Conservation (phyloP, 2,113 vertebrate species). For the Stercorarius parasiticus region DNA sequence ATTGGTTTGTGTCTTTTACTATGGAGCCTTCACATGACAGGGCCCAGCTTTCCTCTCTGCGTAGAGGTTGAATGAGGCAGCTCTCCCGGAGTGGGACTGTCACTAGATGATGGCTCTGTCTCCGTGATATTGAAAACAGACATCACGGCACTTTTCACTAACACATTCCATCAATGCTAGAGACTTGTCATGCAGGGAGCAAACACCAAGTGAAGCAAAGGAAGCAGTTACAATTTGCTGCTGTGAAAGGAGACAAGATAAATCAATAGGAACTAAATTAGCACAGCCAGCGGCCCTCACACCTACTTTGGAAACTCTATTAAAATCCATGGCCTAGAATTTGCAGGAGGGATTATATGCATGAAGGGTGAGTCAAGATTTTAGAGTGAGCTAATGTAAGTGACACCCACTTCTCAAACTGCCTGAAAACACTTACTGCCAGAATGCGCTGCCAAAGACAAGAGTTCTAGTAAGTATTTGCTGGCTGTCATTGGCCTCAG, state of each 20-base stretch:
- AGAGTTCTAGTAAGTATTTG: conserved; percentile 34
- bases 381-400: conserved; percentile 49
- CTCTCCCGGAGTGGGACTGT: neutral
- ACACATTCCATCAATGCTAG: conserved; percentile 47
- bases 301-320: conserved; percentile 55
- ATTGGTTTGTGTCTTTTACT: neutral
- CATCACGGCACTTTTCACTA: conserved; percentile 33
- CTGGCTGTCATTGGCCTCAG: conserved; percentile 45
- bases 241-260: conserved; percentile 52
- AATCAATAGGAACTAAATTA: conserved; percentile 64
- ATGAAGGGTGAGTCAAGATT: conserved; percentile 40
- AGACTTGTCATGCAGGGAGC: conserved; percentile 37
- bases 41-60: neutral
- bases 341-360: conserved; percentile 45
- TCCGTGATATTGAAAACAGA: neutral
- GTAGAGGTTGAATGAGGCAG: neutral
- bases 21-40: neutral
- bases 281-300: conserved; percentile 43
- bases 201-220: neutral
- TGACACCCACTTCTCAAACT: conserved; percentile 63
- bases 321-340: conserved; percentile 58
- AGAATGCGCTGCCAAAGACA: conserved; percentile 36
- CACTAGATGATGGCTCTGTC: conserved; percentile 1
- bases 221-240: conserved; percentile 59
- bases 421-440: conserved; percentile 51